Conservation (phyloP, 2,888 invertebrate species). For the Lithophane ornitopus region DNA sequence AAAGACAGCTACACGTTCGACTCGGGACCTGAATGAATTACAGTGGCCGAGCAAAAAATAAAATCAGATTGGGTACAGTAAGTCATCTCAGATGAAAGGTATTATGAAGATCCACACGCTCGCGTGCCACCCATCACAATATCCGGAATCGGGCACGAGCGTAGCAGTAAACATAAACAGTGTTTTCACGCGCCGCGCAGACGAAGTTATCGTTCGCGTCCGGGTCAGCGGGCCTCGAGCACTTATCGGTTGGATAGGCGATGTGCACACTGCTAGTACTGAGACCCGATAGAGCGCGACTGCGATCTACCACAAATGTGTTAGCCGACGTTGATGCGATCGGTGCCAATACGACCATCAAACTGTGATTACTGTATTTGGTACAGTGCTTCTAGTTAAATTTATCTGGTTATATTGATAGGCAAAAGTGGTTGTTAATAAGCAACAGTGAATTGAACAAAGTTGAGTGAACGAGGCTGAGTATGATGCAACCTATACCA, state of each 20-base stretch:
- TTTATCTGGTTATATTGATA: not conserved
- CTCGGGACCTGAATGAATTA: not conserved
- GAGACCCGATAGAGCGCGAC: conserved; percentile 35
- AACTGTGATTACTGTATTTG: conserved; percentile 19
- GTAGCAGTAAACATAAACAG: conserved; percentile 75
- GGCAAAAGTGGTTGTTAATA: not conserved
- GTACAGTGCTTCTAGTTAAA: conserved; percentile 3
- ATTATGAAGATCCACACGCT: conserved; percentile 37
- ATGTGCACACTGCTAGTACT: conserved; percentile 41
- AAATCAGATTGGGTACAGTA: not conserved
- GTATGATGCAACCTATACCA: conserved; percentile 25
- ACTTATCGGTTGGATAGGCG: conserved; percentile 61
- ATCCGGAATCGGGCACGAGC: conserved; percentile 72
- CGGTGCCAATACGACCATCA: conserved; percentile 14
- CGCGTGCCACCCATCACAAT: conserved; percentile 51
- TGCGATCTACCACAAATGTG: conserved; percentile 14
- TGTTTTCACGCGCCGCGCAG: conserved; percentile 81
- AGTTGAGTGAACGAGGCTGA: not conserved
- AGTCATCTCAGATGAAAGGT: conserved; percentile 26
- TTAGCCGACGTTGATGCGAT: conserved; percentile 31
- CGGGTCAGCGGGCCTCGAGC: conserved; percentile 77
- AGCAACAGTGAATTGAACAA: not conserved
- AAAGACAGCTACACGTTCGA: not conserved
- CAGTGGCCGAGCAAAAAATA: conserved; percentile 1
- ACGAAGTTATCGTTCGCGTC: conserved; percentile 82